These are phyloP conservation scores for Tridacna gigas DNA, from an alignment of 2,888 invertebrate genomes.

Conservation along the genomic window DNA sequence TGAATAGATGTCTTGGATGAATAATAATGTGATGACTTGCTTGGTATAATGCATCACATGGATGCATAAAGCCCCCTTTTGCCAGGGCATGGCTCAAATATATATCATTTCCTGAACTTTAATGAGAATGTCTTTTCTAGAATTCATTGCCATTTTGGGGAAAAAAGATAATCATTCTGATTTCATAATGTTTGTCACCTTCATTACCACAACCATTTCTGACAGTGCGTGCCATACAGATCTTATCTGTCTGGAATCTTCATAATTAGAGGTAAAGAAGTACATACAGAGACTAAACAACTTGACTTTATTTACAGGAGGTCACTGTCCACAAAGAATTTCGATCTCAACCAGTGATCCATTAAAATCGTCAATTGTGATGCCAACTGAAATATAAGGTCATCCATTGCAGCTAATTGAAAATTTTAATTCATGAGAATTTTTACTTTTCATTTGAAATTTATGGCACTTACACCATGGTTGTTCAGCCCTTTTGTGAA, in stretches of 20 bases:
- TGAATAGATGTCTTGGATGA: too few relatives aligned
- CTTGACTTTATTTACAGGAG: constrained; percentile 36
- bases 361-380: constrained; percentile 35
- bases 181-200: too few relatives aligned
- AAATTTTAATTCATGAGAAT: constrained; percentile 10
- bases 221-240: constrained; percentile 5
- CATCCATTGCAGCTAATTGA: constrained; percentile 40
- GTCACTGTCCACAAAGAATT: constrained; percentile 31
- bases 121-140: too few relatives aligned
- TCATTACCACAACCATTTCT: background rate
- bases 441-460: constrained; percentile 35
- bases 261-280: constrained; percentile 35
- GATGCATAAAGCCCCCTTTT: too few relatives aligned
- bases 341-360: constrained; percentile 31
- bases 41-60: too few relatives aligned
- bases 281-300: constrained; percentile 42
- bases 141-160: too few relatives aligned
- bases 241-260: constrained; percentile 3
- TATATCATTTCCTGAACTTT: too few relatives aligned
- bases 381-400: constrained; percentile 39
- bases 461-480: constrained; percentile 19
- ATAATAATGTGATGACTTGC: too few relatives aligned
- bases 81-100: too few relatives aligned
- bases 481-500: background rate
- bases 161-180: too few relatives aligned